Percentiles rank a stretch among this genome's conserved stretches.
Evolutionary conservation across 2,113 vertebrate genomes (phyloP).

Genomic region (Phylloscopus trochiloides): DNA sequence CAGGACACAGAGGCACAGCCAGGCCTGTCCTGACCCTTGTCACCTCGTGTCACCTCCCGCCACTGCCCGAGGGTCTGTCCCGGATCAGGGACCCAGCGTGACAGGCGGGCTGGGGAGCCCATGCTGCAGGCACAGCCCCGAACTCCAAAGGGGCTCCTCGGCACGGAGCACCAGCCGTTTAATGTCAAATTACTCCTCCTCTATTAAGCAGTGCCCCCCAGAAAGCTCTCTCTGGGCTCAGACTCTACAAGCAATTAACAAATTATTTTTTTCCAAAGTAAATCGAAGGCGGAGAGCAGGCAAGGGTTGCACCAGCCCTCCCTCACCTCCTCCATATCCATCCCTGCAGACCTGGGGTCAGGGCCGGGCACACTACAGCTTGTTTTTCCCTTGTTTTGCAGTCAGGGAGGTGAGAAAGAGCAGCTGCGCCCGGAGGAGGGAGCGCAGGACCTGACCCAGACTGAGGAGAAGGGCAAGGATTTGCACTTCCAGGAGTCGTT

Average conservation of each 20-base stretch:
- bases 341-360: neutral
- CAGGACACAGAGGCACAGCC: neutral
- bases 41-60: neutral
- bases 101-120: neutral
- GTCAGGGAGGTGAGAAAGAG: neutral
- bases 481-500: neutral
- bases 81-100: neutral
- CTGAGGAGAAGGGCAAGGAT: neutral
- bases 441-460: neutral
- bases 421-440: neutral
- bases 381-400: neutral
- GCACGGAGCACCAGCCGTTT: rapidly evolving
- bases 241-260: neutral
- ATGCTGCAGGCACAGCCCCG: neutral
- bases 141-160: too few relatives aligned
- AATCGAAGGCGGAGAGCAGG: neutral
- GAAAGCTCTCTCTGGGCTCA: neutral
- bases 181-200: too few relatives aligned
- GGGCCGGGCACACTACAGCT: rapidly evolving
- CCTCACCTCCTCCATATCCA: rapidly evolving
- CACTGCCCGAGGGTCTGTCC: neutral
- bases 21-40: neutral
- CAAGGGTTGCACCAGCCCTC: too few relatives aligned
- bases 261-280: neutral
- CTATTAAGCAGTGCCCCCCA: neutral